Evolutionary conservation across 2,797 vertebrate species (phyloP).

Genomic region (Gallinago solitaria): DNA sequence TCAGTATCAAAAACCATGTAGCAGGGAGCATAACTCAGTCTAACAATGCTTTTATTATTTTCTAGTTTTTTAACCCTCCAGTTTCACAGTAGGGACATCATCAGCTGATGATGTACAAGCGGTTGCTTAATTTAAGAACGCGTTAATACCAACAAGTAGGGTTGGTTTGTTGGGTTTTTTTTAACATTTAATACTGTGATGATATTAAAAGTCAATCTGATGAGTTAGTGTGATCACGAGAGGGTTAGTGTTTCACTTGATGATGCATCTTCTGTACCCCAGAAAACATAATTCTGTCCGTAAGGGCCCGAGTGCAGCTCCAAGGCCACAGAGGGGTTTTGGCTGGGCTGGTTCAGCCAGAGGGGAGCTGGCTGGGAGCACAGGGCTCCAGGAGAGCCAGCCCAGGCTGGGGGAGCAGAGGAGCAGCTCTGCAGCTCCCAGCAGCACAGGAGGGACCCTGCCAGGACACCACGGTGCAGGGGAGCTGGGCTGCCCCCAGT

Average conservation of each 20-base stretch:
- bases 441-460: background rate
- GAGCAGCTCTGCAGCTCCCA: accelerated
- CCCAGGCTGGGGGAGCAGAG: background rate
- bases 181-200: background rate
- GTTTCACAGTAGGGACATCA: background rate
- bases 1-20: background rate
- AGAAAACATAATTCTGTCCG: background rate
- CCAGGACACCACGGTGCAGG: accelerated
- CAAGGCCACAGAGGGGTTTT: background rate
- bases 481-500: background rate
- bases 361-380: background rate
- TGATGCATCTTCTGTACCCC: background rate
- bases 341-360: background rate
- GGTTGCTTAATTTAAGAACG: background rate
- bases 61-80: background rate
- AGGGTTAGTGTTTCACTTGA: background rate
- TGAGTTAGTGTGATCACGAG: background rate
- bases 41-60: background rate
- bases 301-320: background rate
- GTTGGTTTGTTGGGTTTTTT: background rate
- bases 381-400: background rate
- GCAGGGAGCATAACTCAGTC: background rate
- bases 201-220: background rate
- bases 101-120: background rate
- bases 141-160: background rate